phyloP scores from a whole-genome alignment of 2,113 vertebrate species.

The Podiceps cristatus region DNA sequence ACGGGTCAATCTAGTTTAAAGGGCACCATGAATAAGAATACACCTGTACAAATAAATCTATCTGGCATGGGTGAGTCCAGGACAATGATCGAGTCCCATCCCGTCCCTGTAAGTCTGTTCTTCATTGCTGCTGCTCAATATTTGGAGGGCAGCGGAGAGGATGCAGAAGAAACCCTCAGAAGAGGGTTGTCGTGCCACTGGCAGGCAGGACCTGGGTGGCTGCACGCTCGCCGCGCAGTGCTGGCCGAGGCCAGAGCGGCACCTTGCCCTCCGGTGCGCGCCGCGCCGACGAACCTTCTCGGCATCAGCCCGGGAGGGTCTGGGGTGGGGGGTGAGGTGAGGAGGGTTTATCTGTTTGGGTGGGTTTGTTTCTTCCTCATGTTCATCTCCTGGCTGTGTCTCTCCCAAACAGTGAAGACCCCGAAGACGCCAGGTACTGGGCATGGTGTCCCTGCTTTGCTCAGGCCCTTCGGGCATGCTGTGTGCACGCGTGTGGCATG shows the following conservation, averaged over 20 bases:
- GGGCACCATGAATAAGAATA: neutral
- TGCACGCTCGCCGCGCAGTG: accelerated
- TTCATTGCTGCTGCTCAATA: neutral
- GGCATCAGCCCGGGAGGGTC: neutral
- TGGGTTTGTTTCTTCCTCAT: neutral
- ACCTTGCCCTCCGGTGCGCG: neutral
- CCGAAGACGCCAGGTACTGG: conserved; percentile 5
- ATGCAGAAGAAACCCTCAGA: neutral
- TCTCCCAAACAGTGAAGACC: conserved; percentile 30
- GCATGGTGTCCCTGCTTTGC: accelerated
- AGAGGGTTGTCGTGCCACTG: neutral
- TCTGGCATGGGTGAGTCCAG: neutral
- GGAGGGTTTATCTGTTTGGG: accelerated
- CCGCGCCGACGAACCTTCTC: neutral
- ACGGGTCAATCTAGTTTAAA: neutral
- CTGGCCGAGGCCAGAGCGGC: too few relatives aligned
- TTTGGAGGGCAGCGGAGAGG: neutral
- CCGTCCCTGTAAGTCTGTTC: neutral
- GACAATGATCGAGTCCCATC: neutral
- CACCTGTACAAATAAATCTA: neutral
- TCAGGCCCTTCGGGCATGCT: neutral
- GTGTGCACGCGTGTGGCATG: neutral
- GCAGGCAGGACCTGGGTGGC: neutral
- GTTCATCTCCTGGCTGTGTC: neutral
- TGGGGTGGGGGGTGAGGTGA: neutral